Percentiles rank a stretch among this genome's conserved stretches.
phyloP scores from a whole-genome alignment of 2,888 invertebrate species.

The Eristalis intricaria region DNA sequence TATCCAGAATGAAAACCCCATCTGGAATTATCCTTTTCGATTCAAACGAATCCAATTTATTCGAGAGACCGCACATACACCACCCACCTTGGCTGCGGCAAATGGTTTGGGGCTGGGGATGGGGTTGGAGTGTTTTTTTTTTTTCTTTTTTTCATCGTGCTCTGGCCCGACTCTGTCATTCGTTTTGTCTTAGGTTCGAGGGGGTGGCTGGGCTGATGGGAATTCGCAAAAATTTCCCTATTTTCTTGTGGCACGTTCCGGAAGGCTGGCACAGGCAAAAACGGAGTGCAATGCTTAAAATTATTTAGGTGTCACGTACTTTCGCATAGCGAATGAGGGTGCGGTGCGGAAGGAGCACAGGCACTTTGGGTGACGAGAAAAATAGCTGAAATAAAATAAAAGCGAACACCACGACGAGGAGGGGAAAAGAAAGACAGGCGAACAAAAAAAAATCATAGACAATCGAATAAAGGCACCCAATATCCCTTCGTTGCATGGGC shows the following conservation, averaged over 20 bases:
- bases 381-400: conserved; percentile 62
- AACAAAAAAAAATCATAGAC: conserved; percentile 48
- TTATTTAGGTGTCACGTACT: conserved; percentile 71
- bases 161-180: background rate
- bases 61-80: conserved; percentile 61
- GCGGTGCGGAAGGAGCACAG: background rate
- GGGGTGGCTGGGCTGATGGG: conserved; percentile 35
- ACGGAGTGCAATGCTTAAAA: conserved; percentile 69
- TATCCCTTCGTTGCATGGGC: conserved; percentile 45
- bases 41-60: conserved; percentile 72
- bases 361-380: conserved; percentile 45
- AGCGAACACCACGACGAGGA: background rate
- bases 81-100: conserved; percentile 34
- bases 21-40: conserved; percentile 71
- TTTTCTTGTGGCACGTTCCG: conserved; percentile 70
- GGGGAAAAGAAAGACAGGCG: background rate
- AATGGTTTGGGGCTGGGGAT: background rate
- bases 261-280: conserved; percentile 59
- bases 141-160: background rate
- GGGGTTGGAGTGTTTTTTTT: conserved; percentile 14
- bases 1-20: conserved; percentile 47
- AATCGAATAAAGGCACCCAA: conserved; percentile 61
- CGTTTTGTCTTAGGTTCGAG: conserved; percentile 1
- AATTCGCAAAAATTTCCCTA: conserved; percentile 65
- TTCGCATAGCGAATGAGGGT: conserved; percentile 24